These are phyloP conservation scores for Oplegnathus fasciatus DNA, from an alignment of 2,113 vertebrate species.

Conservation along the genomic window DNA sequence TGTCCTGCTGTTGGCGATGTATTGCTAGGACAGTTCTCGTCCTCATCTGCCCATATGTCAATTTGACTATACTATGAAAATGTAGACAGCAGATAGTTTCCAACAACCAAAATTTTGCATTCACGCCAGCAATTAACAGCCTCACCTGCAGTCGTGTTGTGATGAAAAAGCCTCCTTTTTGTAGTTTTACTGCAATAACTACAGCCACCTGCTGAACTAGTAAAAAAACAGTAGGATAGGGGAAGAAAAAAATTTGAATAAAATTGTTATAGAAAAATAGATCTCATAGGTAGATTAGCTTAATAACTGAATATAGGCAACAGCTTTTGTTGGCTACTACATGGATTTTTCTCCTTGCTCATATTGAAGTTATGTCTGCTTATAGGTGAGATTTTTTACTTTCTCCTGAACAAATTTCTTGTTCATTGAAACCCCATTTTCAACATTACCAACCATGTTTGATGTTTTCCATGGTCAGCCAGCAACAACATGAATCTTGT, in stretches of 20 bases:
- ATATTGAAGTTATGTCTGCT: not conserved
- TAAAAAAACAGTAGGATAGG: not conserved
- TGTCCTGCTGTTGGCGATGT: not conserved
- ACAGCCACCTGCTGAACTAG: not conserved
- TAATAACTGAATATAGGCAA: not conserved
- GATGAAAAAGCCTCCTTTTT: not conserved
- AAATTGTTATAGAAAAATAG: not conserved
- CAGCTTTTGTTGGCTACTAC: constrained; percentile 7
- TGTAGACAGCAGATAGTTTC: no score
- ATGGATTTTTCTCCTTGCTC: not conserved
- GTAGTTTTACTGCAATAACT: not conserved
- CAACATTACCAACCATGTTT: constrained; percentile 16
- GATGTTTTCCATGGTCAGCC: constrained; percentile 38
- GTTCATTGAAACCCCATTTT: constrained; percentile 6
- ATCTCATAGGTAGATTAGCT: not conserved
- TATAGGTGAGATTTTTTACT: not conserved
- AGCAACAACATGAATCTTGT: constrained; percentile 50
- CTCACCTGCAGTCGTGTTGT: not conserved
- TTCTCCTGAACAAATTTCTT: not conserved
- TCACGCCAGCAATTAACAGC: not conserved
- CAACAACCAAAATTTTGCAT: not conserved
- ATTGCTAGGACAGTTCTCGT: not conserved
- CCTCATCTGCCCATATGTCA: not conserved
- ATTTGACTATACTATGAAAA: not conserved
- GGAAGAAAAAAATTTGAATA: not conserved